Base-by-base conservation (phyloP, 2,113 vertebrate genomes). In the Daphoenositta chrysoptera region DNA sequence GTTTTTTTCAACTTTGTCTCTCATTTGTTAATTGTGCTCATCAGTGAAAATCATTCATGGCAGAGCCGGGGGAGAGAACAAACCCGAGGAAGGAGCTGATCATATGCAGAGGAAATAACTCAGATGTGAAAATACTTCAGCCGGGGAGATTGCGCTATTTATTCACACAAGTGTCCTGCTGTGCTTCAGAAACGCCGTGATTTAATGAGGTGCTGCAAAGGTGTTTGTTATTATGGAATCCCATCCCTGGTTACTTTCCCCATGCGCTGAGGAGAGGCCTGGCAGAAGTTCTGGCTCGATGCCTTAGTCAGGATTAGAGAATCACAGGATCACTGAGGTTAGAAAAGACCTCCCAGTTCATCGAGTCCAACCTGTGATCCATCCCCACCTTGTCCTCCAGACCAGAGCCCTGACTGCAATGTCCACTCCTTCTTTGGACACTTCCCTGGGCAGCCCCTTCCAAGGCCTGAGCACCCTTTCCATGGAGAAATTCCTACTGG, bases 181-280 rank as follows among this genome's bases (percentile, higher is more conserved):
- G 98, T 78, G 98, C 97, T 37, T 97, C 98, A 96, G 97, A 97
- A 97, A 96, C 42, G 92, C 97, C 47, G 93, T 93, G 97, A 97
- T 98, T 98, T 98, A 98, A 98, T 98, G 98, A 98, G 98, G 94
- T 94, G 97, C 98, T 95, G 95, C 95, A 83, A 89, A 98, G 98
- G 97, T 98, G 96, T 97, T 97, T 97, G 98, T 82, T 95, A 79
- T 83, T 40, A 95, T 80, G 97, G 96, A 97, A 96, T 96, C 91
- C 97, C 84, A 68, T 68, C 93, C 92, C 96, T n/a, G 96, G 92
- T 24, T 89, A 5, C 84, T 88, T 95, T 96, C 90, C 66, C 83
- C 18, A 6, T 8, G 45, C 21, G 23, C 81, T 13, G 86, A 89
- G 94, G 95, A 87, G 7, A 2, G 76, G 94, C 87, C 90, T 15